Evolutionary conservation across 2,888 invertebrate species (phyloP), one percentile per base, ranked within the genome.

Genomic region (Diarsia mendica): DNA sequence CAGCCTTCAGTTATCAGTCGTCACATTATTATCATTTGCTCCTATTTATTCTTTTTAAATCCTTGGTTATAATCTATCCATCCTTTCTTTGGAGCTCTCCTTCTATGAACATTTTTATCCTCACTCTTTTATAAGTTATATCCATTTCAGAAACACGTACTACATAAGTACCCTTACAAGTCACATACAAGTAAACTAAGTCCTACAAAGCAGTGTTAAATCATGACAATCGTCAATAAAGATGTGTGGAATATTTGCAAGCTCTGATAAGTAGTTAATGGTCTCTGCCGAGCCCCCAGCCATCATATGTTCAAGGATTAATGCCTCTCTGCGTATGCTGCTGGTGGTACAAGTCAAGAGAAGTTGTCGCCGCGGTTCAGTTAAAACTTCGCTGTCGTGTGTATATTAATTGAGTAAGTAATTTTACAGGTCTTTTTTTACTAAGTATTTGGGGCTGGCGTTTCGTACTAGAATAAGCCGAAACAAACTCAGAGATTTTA

Each of bases 271-370:
- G 86, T 88, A 87, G 88, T 87, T 86, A 88, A 89, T 85, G 88
- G 86, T 67, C 72, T 75, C 80, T 79, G 75, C 83, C 81, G 66
- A 76, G 83, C 77, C 71, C 61, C 68, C 74, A 66, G 58, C 63
- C 81, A 81, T 81, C 89, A 90, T 91, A 90, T 90, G 91, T 87
- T 90, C 82, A 81, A 75, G 90, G 91, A 89, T 92, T 90, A 91
- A 91, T 87, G 76, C 84, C 79, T 81, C 84, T 79, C 75, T 85
- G 88, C 80, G 83, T 80, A 79, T 79, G 75, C 64, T 55, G 68
- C 39, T 53, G 5, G 49, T 72, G 78, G 80, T 65, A 0, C 80
- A 87, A 89, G 79, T 10, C 23, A 82, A 0, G 33, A 78, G 79
- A 76, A 63, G 55, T 28, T 28, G 28, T 44, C 18, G n/a, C n/a